Evolutionary conservation across 1,140 invertebrate species (phyloP).

Genomic region (Meloidogyne floridensis): DNA sequence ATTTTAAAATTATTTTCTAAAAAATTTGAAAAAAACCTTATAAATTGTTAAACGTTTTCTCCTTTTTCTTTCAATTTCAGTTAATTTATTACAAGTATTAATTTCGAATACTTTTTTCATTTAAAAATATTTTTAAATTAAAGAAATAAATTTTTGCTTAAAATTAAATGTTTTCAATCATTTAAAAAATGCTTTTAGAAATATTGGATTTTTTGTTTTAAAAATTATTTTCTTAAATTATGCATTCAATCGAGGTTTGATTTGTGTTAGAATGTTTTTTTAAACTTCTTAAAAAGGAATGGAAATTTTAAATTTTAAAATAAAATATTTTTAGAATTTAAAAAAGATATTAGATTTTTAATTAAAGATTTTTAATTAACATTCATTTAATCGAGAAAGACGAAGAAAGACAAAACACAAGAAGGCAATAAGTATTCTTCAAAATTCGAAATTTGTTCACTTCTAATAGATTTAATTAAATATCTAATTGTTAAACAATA

Average conservation of each 20-base stretch:
- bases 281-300: neutral
- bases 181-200: too few species aligned
- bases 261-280: neutral
- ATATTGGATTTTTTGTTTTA: too few species aligned
- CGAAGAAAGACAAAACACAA: too few species aligned
- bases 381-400: neutral
- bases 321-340: neutral
- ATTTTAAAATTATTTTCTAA: neutral
- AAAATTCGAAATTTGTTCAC: too few species aligned
- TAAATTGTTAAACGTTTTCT: neutral
- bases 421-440: too few species aligned
- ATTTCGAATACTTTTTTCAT: neutral
- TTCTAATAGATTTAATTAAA: too few species aligned
- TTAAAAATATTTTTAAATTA: neutral
- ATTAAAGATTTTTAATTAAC: neutral
- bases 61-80: neutral
- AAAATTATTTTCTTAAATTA: neutral
- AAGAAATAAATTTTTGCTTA: neutral
- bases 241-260: neutral
- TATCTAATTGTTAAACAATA: too few species aligned
- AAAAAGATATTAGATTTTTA: too few species aligned
- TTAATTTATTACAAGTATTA: neutral
- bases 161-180: neutral
- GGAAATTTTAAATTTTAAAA: neutral
- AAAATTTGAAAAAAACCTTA: neutral